These are phyloP conservation scores for Argyra leucocephala DNA, from an alignment of 2,888 invertebrate genomes.

Conservation along the genomic window DNA sequence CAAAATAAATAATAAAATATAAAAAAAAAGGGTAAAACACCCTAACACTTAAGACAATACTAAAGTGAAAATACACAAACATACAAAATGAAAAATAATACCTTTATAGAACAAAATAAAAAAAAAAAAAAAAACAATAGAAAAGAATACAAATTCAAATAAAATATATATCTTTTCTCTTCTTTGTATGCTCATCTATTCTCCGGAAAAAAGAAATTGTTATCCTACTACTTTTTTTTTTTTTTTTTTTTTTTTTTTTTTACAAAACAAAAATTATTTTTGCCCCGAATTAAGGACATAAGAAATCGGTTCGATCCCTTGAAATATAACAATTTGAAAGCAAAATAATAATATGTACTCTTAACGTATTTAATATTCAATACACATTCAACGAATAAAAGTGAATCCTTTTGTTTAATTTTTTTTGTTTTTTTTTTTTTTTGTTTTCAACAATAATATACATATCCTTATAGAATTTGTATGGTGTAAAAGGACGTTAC, in stretches of 20 bases:
- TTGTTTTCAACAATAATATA: too few species aligned
- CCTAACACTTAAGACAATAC: background rate
- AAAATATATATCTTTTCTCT: too few species aligned
- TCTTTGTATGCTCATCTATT: too few species aligned
- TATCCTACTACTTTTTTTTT: too few species aligned
- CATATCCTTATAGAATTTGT: too few species aligned
- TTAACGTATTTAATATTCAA: background rate
- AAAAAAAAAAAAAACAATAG: background rate
- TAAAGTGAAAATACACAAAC: background rate
- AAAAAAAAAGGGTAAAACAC: background rate
- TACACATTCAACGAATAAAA: background rate
- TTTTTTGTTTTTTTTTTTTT: background rate
- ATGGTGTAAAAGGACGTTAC: too few species aligned
- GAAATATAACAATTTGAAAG: too few species aligned
- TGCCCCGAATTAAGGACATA: background rate
- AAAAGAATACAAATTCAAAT: background rate
- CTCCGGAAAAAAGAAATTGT: too few species aligned
- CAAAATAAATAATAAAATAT: background rate
- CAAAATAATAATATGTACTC: too few species aligned
- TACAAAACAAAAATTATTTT: background rate
- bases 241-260: background rate
- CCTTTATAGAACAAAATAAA: background rate
- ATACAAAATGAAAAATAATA: background rate
- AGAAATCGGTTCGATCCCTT: background rate
- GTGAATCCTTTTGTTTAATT: conserved; percentile 1